A percentile compares a stretch with the other conserved stretches of the same genome.
Conservation (phyloP, 2,888 invertebrate species). For the Stegophylla sp. region DNA sequence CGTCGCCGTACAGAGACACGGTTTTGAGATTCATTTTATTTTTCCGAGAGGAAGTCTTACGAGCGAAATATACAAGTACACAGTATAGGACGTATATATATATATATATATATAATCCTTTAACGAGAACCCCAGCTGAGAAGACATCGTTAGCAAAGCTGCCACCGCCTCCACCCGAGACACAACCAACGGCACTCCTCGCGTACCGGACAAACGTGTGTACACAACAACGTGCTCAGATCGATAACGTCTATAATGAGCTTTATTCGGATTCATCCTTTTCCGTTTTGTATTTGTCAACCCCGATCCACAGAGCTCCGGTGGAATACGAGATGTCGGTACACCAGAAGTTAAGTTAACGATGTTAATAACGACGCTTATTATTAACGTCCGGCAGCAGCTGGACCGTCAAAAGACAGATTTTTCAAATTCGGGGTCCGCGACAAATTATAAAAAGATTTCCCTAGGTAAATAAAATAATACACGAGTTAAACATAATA, state of each 20-base stretch:
- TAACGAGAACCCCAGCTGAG: slow-evolving; percentile 51
- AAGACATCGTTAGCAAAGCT: slow-evolving; percentile 41
- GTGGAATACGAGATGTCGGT: neutral
- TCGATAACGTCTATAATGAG: slow-evolving; percentile 47
- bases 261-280: slow-evolving; percentile 36
- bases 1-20: no score
- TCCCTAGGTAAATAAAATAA: no score
- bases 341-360: neutral
- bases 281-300: slow-evolving; percentile 29
- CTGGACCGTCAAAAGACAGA: no score
- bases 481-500: no score
- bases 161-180: neutral
- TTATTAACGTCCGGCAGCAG: no score
- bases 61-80: neutral
- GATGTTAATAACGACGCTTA: neutral
- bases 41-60: neutral
- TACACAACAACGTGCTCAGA: slow-evolving; percentile 2
- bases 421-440: no score
- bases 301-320: neutral
- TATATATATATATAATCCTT: slow-evolving; percentile 20
- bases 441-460: no score
- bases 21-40: neutral
- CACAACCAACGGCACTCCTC: neutral
- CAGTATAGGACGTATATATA: no score
- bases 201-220: neutral